Evolutionary conservation across 2,888 invertebrate species (phyloP).

Genomic region (Cybosia mesomella): DNA sequence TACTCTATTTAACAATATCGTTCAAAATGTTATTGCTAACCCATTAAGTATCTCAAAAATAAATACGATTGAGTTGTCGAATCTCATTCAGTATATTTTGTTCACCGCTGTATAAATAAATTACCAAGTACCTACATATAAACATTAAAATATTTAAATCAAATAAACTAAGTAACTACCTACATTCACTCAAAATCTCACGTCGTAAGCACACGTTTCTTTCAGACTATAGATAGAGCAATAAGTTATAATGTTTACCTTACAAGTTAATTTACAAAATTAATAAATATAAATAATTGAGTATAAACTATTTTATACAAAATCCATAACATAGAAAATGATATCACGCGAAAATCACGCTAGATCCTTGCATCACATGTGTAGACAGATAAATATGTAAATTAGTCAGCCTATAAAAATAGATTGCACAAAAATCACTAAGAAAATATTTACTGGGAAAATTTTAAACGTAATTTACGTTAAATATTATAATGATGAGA

Average conservation of each 20-base stretch:
- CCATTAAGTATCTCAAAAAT: constrained; percentile 51
- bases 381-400: constrained; percentile 64
- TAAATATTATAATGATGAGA: constrained; percentile 32
- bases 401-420: constrained; percentile 81
- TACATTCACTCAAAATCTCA: constrained; percentile 79
- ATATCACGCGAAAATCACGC: constrained; percentile 71
- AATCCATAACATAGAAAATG: constrained; percentile 79
- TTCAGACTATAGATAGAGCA: constrained; percentile 72
- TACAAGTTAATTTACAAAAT: constrained; percentile 78
- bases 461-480: constrained; percentile 53
- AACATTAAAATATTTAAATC: constrained; percentile 72
- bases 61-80: constrained; percentile 49
- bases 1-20: constrained; percentile 47
- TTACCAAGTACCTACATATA: constrained; percentile 57
- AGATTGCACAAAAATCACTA: constrained; percentile 81
- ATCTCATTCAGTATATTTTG: constrained; percentile 45
- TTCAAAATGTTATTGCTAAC: constrained; percentile 40
- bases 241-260: constrained; percentile 73
- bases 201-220: constrained; percentile 74
- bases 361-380: constrained; percentile 58
- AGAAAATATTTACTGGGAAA: constrained; percentile 75
- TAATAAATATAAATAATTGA: constrained; percentile 82
- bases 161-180: constrained; percentile 62
- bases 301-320: constrained; percentile 83
- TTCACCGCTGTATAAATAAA: constrained; percentile 60